Base-by-base conservation (phyloP, 2,888 invertebrate genomes). In the Alentia gelatinosa region DNA sequence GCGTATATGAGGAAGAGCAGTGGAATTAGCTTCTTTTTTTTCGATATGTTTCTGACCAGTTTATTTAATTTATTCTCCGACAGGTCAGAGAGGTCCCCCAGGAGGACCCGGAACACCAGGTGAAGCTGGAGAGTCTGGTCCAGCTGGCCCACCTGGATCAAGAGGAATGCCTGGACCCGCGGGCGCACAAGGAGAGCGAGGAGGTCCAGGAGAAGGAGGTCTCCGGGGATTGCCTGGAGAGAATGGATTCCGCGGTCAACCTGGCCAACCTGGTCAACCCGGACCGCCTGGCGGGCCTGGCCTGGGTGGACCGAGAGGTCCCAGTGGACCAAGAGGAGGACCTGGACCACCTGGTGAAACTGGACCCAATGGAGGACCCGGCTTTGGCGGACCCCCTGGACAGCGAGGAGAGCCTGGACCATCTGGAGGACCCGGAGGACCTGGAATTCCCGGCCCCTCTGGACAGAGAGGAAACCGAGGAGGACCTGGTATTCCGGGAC, bases 401-500 rank as follows among this genome's bases (percentile, higher is more conserved):
- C 50, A 47, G n/a, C 42, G 90, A 89, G 92, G 91, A 56, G 89
- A 86, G 75, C 86, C 90, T 68, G 89, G 84, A 47, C 91, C 88
- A 19, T 42, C 42, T n/a, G 91, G 91, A 47, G 74, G 39, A 33
- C 42, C 91, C 74, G 91, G 91, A n/a, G 75, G 26, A 9, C 68
- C 74, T n/a, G 91, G 91, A 42, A 37, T 56, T 5, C 7, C 75
- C 7, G 91, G 91, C n/a, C 12, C 89, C 15, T n/a, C 30, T n/a
- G 91, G 91, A 42, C 39, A 40, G 23, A 68, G 89, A 74, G 92
- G 92, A 26, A 30, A 50, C 56, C 63, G 40, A 9, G 92, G 93
- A 40, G 33, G 42, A 83, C 98, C 96, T 98, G 98, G 92, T 42
- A 40, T 37, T 23, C 42, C 89, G 23, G 94, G 94, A 47, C 50